Evolutionary conservation across 1,140 invertebrate species (phyloP).

Genomic region (Ceratina calcarata): DNA sequence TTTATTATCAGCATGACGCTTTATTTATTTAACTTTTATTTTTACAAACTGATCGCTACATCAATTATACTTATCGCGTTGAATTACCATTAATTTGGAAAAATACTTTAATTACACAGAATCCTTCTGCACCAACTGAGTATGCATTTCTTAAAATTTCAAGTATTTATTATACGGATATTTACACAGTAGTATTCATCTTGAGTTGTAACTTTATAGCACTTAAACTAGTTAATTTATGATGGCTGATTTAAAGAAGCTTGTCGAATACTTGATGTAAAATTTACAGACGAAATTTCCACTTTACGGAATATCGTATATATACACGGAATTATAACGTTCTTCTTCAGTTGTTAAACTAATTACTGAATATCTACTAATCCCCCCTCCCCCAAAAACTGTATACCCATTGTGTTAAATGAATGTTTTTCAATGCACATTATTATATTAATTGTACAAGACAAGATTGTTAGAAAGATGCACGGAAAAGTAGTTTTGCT

Average conservation of each 20-base stretch:
- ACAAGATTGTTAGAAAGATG: slow-evolving; percentile 5
- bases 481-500: background rate
- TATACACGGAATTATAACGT: background rate
- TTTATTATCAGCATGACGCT: slow-evolving; percentile 10
- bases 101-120: slow-evolving; percentile 18
- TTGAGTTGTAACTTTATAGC: slow-evolving; percentile 40
- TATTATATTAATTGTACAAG: slow-evolving; percentile 8
- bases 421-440: background rate
- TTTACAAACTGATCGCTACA: slow-evolving; percentile 23
- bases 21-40: slow-evolving; percentile 16
- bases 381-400: background rate
- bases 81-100: slow-evolving; percentile 22
- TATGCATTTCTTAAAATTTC: slow-evolving; percentile 27
- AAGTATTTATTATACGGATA: slow-evolving; percentile 10
- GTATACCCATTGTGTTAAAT: background rate
- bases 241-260: slow-evolving; percentile 58
- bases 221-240: slow-evolving; percentile 50
- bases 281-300: background rate
- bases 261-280: background rate
- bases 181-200: slow-evolving; percentile 21
- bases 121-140: slow-evolving; percentile 17
- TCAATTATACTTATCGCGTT: slow-evolving; percentile 15
- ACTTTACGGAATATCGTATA: background rate
- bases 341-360: background rate
- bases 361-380: background rate